A percentile compares a stretch with the other conserved stretches of the same genome.
Evolutionary conservation across 2,113 vertebrate species (phyloP).

Genomic region (Stegostoma tigrinum): DNA sequence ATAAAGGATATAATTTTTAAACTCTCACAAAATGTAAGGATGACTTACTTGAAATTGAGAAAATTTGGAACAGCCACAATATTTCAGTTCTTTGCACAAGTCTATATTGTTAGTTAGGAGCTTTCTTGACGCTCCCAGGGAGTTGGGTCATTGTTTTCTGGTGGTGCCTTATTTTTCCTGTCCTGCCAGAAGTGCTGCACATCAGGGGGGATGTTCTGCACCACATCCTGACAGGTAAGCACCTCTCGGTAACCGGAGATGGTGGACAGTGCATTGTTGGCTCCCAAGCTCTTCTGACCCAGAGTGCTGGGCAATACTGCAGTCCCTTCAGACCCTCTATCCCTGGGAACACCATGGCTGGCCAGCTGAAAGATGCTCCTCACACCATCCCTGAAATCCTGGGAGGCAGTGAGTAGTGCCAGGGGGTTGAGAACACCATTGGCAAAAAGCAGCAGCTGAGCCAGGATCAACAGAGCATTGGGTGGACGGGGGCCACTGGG

Average conservation of each 20-base stretch:
- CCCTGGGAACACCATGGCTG: constrained; percentile 45
- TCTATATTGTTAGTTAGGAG: constrained; percentile 12
- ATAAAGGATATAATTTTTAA: neutral
- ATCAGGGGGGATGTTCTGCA: constrained; percentile 54
- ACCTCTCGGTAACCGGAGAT: neutral
- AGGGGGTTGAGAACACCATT: constrained; percentile 56
- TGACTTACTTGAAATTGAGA: neutral
- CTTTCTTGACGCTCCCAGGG: constrained; percentile 63
- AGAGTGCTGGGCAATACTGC: constrained; percentile 31
- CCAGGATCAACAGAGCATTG: constrained; percentile 49
- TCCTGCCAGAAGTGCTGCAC: constrained; percentile 70
- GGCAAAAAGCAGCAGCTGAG: constrained; percentile 57
- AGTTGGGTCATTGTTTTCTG: constrained; percentile 58
- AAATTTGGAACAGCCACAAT: neutral
- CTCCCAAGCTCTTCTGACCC: constrained; percentile 39
- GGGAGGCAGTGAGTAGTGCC: constrained; percentile 53
- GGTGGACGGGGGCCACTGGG: constrained; percentile 49
- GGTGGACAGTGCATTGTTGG: constrained; percentile 33
- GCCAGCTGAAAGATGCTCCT: constrained; percentile 43
- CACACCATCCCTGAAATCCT: constrained; percentile 58
- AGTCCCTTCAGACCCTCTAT: constrained; percentile 34
- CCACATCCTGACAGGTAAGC: constrained; percentile 32
- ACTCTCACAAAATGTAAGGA: neutral
- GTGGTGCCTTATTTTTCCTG: constrained; percentile 54
- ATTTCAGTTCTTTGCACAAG: neutral